Evolutionary conservation across 2,113 vertebrate genomes (phyloP), one percentile per base, ranked within the genome.

Genomic region (Myocastor coypus): DNA sequence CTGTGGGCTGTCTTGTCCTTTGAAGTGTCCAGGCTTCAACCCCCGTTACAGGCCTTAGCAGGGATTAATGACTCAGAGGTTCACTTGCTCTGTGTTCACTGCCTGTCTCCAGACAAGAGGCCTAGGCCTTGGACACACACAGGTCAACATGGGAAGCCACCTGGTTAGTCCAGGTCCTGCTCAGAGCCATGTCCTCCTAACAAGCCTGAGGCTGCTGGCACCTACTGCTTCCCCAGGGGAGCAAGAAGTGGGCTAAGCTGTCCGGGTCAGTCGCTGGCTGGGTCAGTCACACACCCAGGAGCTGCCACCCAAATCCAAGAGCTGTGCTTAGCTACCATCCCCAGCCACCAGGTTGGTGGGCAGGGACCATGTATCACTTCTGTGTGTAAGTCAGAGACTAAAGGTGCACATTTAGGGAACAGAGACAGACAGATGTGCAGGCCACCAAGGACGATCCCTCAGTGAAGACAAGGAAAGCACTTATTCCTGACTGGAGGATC

Each of bases 271-370:
- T 11, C 37, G 1, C 16, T 5, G 16, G 20, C 37, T n/a, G 61
- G 66, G 37, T 16, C 61, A 16, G 57, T 12, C 40, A 1, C 66
- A 40, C 8, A 30, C 19, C 55, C 3, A 2, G 37, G 24, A 83
- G 20, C 37, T 40, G 37, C 37, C 3, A 14, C 32, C 32, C 12
- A 28, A 66, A 64, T 26, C 61, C 61, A 64, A 10, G 82, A 28
- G 17, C 64, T 1, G 32, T 22, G 34, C 87, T 80, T 13, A 14
- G 59, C 81, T 40, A 3, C 63, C 9, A 26, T 37, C 46, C 42
- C 2, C 5, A 2, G 64, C 20, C 0, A 5, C 13, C 4, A 10
- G 20, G 0, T 64, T 24, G 34, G n/a, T 7, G 13, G 82, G 37
- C 87, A 11, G 19, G 32, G 10, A 42, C 11, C 13, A 17, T 2